Evolutionary conservation across 2,113 vertebrate species (phyloP).

Genomic region (Syrmaticus mikado): DNA sequence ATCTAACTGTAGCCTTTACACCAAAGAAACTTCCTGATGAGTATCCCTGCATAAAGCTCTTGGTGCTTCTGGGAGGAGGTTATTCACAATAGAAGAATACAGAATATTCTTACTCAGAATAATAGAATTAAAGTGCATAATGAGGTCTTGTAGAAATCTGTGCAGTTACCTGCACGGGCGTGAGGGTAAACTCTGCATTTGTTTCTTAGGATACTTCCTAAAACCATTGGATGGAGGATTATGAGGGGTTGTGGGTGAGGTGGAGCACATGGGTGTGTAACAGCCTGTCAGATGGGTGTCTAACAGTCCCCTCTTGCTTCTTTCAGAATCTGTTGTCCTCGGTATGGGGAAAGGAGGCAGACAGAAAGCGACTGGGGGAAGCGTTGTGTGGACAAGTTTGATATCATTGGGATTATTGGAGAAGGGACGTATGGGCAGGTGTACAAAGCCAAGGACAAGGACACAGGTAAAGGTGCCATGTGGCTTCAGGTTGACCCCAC

Average conservation of each 20-base stretch:
- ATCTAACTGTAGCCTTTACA: not conserved
- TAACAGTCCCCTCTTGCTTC: not conserved
- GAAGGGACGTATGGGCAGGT: constrained; percentile 98
- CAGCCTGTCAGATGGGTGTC: not conserved
- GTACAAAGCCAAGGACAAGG: constrained; percentile 99
- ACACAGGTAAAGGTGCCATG: constrained; percentile 82
- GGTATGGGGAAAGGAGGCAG: constrained; percentile 96
- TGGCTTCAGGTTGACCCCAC: fast-evolving
- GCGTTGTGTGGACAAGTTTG: constrained; percentile 97
- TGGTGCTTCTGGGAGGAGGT: not conserved
- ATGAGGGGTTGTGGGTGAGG: fast-evolving
- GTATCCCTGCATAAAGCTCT: fast-evolving
- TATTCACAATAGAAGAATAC: not conserved
- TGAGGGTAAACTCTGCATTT: not conserved
- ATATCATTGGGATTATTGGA: constrained; percentile 97
- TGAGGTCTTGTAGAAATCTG: not conserved
- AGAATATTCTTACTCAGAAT: not conserved
- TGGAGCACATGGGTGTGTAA: fast-evolving
- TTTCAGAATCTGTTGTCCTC: constrained; percentile 95
- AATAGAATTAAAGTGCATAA: not conserved
- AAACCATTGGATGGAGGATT: fast-evolving
- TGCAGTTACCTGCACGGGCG: fast-evolving
- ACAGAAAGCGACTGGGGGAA: constrained; percentile 98
- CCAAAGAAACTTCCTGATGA: not conserved
- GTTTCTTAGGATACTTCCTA: too few species aligned